Percentiles rank a stretch among this genome's conserved stretches.
Evolutionary conservation across 2,888 invertebrate genomes (phyloP).

Genomic region (Thereva unica): DNA sequence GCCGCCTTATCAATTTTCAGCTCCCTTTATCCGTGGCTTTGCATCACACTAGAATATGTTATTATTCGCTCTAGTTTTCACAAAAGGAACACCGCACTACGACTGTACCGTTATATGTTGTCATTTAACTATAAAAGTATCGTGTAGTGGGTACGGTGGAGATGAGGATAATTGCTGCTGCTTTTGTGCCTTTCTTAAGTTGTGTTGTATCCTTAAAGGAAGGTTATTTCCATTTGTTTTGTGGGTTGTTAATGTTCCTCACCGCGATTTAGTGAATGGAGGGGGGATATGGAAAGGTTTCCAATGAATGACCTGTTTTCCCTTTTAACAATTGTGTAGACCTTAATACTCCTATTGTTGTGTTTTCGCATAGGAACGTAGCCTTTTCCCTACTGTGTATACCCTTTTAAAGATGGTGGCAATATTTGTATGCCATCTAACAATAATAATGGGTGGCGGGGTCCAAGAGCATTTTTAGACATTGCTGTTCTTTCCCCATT

Average conservation of each 20-base stretch:
- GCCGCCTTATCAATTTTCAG: not conserved
- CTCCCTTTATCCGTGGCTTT: too few species aligned
- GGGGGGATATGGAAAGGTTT: constrained; percentile 2
- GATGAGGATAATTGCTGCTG: too few species aligned
- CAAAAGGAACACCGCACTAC: constrained; percentile 1
- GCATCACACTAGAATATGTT: constrained; percentile 9
- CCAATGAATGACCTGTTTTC: constrained; percentile 35
- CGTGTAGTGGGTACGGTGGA: too few species aligned
- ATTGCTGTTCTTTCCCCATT: too few species aligned
- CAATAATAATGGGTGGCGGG: too few species aligned
- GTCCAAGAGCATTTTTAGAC: too few species aligned
- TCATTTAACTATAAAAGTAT: too few species aligned
- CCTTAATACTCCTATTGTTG: constrained; percentile 30
- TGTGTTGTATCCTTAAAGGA: constrained; percentile 20
- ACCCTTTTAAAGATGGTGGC: constrained; percentile 28
- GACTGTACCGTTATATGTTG: too few species aligned
- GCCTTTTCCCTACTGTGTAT: constrained; percentile 9
- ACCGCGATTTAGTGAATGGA: constrained; percentile 18
- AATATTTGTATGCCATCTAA: constrained; percentile 14
- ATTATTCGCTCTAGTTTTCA: constrained; percentile 30
- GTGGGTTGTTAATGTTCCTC: constrained; percentile 27
- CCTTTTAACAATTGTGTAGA: constrained; percentile 33
- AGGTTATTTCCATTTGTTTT: constrained; percentile 35
- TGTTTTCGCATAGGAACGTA: constrained; percentile 11
- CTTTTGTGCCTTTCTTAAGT: not conserved